Conservation (phyloP, 2,797 vertebrate genomes). For the Lagorchestes hirsutus region DNA sequence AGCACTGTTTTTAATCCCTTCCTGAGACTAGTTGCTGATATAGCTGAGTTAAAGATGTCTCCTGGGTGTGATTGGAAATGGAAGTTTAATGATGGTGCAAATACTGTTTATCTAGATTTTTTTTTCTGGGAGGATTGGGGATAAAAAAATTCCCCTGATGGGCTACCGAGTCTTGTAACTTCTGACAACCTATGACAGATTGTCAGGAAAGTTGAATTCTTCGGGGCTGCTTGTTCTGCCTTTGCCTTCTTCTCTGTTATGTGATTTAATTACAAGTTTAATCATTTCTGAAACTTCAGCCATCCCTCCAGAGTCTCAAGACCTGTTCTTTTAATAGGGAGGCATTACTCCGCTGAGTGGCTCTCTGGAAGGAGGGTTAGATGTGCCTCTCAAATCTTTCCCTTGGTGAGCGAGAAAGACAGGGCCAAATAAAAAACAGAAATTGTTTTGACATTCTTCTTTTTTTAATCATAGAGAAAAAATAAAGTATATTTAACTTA, state of each 20-base stretch:
- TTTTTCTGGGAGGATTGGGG: conserved; percentile 44
- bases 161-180: background rate
- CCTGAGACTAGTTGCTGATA: conserved; percentile 59
- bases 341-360: conserved; percentile 55
- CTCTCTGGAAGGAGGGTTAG: conserved; percentile 44
- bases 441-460: conserved; percentile 60
- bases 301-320: conserved; percentile 53
- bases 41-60: conserved; percentile 42
- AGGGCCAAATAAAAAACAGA: conserved; percentile 67
- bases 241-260: conserved; percentile 24
- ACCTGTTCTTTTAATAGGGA: conserved; percentile 56
- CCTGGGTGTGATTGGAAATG: conserved; percentile 19
- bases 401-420: conserved; percentile 51
- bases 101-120: conserved; percentile 55
- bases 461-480: conserved; percentile 73
- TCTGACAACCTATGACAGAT: conserved; percentile 8
- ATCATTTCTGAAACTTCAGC: conserved; percentile 64
- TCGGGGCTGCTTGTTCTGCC: conserved; percentile 11
- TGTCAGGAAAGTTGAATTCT: conserved; percentile 54
- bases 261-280: conserved; percentile 73
- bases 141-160: conserved; percentile 52
- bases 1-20: conserved; percentile 64
- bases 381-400: conserved; percentile 73
- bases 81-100: conserved; percentile 23
- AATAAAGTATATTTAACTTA: conserved; percentile 69